Conservation (phyloP, 2,113 vertebrate species). For the Phalacrocorax pelagicus region DNA sequence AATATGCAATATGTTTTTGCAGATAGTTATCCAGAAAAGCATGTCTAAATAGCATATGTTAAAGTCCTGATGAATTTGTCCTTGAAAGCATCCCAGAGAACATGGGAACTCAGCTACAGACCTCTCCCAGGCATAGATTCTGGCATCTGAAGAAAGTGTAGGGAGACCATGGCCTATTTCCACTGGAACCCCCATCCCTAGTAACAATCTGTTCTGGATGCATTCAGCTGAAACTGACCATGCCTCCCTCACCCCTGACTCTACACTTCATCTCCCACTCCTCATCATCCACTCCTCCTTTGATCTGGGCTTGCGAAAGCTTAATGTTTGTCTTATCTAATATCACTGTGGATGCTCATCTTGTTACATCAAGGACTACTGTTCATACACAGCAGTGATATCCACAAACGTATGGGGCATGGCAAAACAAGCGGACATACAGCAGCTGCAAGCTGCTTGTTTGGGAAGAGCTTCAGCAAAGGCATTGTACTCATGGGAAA, state of each 20-base stretch:
- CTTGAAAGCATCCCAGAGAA: not conserved
- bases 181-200: not conserved
- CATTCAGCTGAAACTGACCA: not conserved
- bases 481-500: not conserved
- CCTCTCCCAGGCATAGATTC: not conserved
- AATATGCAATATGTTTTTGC: not conserved
- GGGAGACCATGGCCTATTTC: not conserved
- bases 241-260: not conserved
- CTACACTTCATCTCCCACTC: not conserved
- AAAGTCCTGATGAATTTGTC: not conserved
- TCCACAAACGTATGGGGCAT: not conserved
- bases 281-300: not conserved
- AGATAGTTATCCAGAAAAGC: not conserved
- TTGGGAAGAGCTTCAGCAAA: constrained; percentile 10
- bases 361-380: not conserved
- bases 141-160: not conserved
- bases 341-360: not conserved
- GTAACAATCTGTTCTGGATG: not conserved
- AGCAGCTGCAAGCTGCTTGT: not conserved
- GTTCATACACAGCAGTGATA: not conserved
- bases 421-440: not conserved
- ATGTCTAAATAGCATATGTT: not conserved
- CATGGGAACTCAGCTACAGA: not conserved
- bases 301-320: not conserved
- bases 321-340: not conserved